Evolutionary conservation across 2,113 vertebrate genomes (phyloP).

Genomic region (Myocastor coypus): DNA sequence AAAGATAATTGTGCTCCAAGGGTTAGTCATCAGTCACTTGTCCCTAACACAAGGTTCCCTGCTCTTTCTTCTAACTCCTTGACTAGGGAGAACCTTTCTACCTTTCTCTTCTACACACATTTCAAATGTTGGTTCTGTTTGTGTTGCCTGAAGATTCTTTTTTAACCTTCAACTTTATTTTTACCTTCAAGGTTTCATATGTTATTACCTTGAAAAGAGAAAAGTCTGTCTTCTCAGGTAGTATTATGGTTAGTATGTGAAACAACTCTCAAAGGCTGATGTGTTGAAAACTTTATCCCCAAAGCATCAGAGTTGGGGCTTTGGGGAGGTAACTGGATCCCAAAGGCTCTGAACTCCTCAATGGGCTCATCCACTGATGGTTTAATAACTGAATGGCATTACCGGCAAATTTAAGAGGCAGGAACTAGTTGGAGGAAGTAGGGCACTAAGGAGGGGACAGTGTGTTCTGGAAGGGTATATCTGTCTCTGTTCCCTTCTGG

Average conservation of each 20-base stretch:
- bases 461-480: not conserved
- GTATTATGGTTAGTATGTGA: not conserved
- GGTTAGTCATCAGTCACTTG: not conserved
- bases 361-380: not conserved
- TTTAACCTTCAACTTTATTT: not conserved
- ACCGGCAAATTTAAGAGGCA: not conserved
- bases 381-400: not conserved
- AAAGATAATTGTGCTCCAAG: conserved; percentile 39
- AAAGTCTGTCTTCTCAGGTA: not conserved
- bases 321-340: not conserved
- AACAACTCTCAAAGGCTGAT: not conserved
- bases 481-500: not conserved
- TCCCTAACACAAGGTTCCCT: not conserved
- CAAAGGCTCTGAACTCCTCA: not conserved
- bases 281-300: not conserved
- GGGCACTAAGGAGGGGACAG: not conserved
- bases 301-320: not conserved
- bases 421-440: not conserved
- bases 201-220: not conserved
- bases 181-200: not conserved
- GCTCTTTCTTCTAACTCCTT: not conserved
- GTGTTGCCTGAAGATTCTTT: not conserved
- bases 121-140: not conserved
- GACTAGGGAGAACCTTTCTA: not conserved
- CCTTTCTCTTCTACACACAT: not conserved